phyloP scores from a whole-genome alignment of 2,888 invertebrate genomes.

The Pyrgus malvae region DNA sequence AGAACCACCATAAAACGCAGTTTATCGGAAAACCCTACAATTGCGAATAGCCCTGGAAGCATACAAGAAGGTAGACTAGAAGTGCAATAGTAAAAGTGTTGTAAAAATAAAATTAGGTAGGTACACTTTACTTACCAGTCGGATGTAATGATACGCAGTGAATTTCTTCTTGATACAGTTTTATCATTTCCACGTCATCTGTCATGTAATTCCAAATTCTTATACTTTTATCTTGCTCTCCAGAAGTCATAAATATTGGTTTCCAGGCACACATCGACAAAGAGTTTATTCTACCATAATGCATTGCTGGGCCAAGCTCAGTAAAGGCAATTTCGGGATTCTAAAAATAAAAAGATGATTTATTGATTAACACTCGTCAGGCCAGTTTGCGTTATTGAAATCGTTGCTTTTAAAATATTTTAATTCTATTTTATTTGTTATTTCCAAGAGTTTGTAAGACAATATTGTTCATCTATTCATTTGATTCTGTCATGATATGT shows the following conservation, averaged over 20 bases:
- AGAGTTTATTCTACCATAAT: slow-evolving; percentile 90
- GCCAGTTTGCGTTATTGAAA: no score
- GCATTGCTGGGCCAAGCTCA: slow-evolving; percentile 88
- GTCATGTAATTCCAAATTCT: slow-evolving; percentile 96
- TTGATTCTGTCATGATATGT: no score
- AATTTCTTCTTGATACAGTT: slow-evolving; percentile 92
- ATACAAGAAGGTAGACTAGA: neutral
- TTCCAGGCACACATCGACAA: slow-evolving; percentile 94
- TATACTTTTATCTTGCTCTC: slow-evolving; percentile 90
- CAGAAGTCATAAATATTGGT: slow-evolving; percentile 92
- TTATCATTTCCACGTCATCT: slow-evolving; percentile 88
- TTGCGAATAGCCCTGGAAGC: slow-evolving; percentile 88
- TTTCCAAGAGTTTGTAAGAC: no score
- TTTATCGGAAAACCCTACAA: slow-evolving; percentile 95
- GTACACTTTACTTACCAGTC: slow-evolving; percentile 50
- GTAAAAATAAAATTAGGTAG: neutral
- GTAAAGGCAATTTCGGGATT: slow-evolving; percentile 83
- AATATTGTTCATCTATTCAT: no score
- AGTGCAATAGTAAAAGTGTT: neutral
- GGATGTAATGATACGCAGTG: slow-evolving; percentile 89
- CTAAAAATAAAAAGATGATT: slow-evolving; percentile 41
- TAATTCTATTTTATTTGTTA: no score
- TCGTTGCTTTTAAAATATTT: no score
- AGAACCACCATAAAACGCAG: slow-evolving; percentile 93
- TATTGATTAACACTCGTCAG: no score